Evolutionary conservation across 2,888 invertebrate species (phyloP).

Genomic region (Endotricha flammealis): DNA sequence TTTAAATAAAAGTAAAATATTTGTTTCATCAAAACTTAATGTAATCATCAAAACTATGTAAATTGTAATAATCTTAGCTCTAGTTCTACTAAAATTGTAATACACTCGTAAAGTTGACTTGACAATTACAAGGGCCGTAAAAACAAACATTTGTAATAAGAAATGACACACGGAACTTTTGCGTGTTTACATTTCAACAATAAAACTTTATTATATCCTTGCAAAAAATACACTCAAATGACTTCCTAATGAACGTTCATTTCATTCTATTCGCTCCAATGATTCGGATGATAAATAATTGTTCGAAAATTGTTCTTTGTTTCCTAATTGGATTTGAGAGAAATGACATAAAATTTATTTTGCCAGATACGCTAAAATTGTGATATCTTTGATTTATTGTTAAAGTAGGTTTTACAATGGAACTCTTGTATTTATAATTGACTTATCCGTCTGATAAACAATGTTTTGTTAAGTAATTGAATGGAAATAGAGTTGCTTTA

Average conservation of each 20-base stretch:
- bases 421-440: neutral
- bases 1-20: too few species aligned
- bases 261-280: conserved; percentile 6
- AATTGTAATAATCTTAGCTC: too few species aligned
- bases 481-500: too few species aligned
- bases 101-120: too few species aligned
- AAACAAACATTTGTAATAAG: neutral
- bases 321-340: conserved; percentile 8
- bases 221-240: conserved; percentile 6
- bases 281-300: conserved; percentile 8
- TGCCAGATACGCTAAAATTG: neutral
- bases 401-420: neutral
- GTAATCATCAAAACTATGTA: too few species aligned
- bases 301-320: conserved; percentile 5
- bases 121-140: too few species aligned
- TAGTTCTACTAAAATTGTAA: too few species aligned
- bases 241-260: conserved; percentile 7
- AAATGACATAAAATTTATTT: neutral
- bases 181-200: neutral
- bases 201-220: conserved; percentile 21
- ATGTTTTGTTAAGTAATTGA: too few species aligned
- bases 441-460: neutral
- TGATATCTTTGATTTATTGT: neutral
- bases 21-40: too few species aligned
- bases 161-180: neutral